A percentile compares a stretch with the other conserved stretches of the same genome.
Evolutionary conservation across 2,113 vertebrate genomes (phyloP).

Genomic region (Ophthalmolycus amberensis): DNA sequence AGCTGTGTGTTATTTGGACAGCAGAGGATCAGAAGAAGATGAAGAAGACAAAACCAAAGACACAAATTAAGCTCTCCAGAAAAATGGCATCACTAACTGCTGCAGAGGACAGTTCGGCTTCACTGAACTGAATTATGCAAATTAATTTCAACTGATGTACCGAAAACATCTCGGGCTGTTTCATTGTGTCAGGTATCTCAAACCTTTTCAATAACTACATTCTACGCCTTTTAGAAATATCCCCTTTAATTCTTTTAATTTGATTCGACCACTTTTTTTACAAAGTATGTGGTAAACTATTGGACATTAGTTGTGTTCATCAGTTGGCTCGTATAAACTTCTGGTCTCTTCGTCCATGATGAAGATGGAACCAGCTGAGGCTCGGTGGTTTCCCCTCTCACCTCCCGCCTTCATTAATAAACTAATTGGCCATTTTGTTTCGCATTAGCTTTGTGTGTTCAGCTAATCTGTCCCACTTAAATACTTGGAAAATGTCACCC

Average conservation of each 20-base stretch:
- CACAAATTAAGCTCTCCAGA: neutral
- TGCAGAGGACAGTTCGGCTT: neutral
- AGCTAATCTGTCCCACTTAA: constrained; percentile 82
- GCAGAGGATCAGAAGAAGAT: neutral
- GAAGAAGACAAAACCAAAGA: neutral
- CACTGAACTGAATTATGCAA: neutral
- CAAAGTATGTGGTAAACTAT: neutral
- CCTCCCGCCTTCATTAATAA: constrained; percentile 67
- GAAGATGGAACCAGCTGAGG: neutral
- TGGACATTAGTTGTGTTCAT: neutral
- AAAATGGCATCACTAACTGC: neutral
- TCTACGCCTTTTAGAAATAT: neutral
- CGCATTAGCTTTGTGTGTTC: constrained; percentile 87
- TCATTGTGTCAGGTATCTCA: neutral
- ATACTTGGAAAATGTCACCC: constrained; percentile 85
- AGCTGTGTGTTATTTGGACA: neutral
- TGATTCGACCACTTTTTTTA: neutral
- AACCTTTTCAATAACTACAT: neutral
- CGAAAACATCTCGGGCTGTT: neutral
- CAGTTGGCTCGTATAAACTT: neutral
- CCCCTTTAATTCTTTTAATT: neutral
- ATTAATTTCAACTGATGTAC: neutral
- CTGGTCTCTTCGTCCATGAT: neutral
- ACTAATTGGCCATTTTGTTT: constrained; percentile 80
- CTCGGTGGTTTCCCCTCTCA: neutral